A percentile compares a stretch with the other conserved stretches of the same genome.
Conservation (phyloP, 2,888 invertebrate genomes). For the Sinelater perroti region DNA sequence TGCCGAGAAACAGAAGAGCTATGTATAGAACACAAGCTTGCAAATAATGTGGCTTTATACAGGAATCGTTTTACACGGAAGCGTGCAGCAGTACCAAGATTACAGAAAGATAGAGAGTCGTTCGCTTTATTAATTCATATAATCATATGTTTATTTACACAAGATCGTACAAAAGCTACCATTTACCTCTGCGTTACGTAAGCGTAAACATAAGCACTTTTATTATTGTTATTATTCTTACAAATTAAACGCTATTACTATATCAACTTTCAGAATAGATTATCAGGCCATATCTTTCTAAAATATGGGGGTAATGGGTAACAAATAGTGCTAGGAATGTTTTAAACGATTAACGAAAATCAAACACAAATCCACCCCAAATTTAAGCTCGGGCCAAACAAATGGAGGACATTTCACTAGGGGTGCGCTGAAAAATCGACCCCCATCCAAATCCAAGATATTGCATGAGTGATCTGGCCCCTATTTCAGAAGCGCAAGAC, state of each 20-base stretch:
- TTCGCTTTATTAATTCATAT: conserved; percentile 28
- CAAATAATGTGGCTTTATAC: neutral
- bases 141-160: conserved; percentile 35
- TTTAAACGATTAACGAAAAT: neutral
- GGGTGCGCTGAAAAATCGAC: conserved; percentile 21
- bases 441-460: conserved; percentile 12
- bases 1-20: conserved; percentile 2
- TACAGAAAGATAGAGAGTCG: conserved; percentile 35
- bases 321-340: too few relatives aligned
- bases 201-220: conserved; percentile 38
- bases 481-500: conserved; percentile 26
- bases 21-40: conserved; percentile 26
- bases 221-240: conserved; percentile 28
- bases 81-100: conserved; percentile 31
- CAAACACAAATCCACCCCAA: neutral
- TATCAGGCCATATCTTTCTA: too few relatives aligned
- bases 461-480: conserved; percentile 22
- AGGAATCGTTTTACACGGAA: neutral
- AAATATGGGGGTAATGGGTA: too few relatives aligned
- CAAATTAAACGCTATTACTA: too few relatives aligned
- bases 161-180: conserved; percentile 38
- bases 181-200: conserved; percentile 34
- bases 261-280: too few relatives aligned
- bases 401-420: conserved; percentile 1
- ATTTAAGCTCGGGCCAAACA: neutral